Conservation (phyloP, 2,888 invertebrate species). For the Machimus atricapillus region DNA sequence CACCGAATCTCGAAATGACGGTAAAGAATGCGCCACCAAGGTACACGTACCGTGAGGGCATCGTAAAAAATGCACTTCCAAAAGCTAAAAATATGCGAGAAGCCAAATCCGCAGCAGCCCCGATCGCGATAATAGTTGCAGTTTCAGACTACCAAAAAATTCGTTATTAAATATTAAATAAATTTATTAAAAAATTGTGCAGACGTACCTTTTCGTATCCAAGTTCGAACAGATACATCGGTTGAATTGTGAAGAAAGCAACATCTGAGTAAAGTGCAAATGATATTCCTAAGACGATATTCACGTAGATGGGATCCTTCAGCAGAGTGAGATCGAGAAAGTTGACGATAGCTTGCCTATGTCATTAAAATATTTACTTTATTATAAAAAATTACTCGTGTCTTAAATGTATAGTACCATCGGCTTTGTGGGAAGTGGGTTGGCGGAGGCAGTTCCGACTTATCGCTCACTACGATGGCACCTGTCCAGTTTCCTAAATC, state of each 20-base stretch:
- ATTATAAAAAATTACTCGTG: neutral
- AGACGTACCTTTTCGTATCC: conserved; percentile 55
- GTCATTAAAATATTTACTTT: neutral
- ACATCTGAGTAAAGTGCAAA: conserved; percentile 74
- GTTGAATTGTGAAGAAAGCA: conserved; percentile 74
- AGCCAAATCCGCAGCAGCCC: conserved; percentile 72
- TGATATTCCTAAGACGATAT: conserved; percentile 74
- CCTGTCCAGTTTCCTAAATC: conserved; percentile 62
- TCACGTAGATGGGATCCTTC: conserved; percentile 71
- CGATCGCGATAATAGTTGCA: conserved; percentile 73
- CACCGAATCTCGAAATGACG: conserved; percentile 74
- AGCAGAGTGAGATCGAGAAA: conserved; percentile 70
- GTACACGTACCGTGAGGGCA: conserved; percentile 72
- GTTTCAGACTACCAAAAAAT: conserved; percentile 64
- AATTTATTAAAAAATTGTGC: neutral
- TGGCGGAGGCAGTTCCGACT: conserved; percentile 51
- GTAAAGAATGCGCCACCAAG: conserved; percentile 71
- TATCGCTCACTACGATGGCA: conserved; percentile 56
- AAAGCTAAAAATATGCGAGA: conserved; percentile 70
- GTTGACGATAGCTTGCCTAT: conserved; percentile 67
- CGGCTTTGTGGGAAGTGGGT: conserved; percentile 51
- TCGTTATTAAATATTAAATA: neutral
- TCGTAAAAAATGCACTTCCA: conserved; percentile 68
- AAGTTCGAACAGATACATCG: conserved; percentile 64
- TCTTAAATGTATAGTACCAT: conserved; percentile 5